Evolutionary conservation across 2,797 vertebrate genomes (phyloP).

Genomic region (Hozukius guyotensis): DNA sequence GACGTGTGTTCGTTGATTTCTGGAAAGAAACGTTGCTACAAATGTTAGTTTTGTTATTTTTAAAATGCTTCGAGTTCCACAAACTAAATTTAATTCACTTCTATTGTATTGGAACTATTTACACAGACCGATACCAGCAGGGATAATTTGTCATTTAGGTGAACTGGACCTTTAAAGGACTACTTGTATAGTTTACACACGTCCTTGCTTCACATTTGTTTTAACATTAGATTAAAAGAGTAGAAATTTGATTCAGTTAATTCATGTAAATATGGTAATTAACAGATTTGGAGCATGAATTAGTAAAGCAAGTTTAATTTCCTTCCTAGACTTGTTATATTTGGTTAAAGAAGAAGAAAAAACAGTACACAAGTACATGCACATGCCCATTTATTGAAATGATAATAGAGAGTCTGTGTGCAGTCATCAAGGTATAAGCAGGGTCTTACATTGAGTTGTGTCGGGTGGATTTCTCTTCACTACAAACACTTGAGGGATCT

Average conservation of each 20-base stretch:
- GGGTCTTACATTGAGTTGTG: constrained; percentile 46
- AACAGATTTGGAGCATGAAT: no score
- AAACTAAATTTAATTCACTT: no score
- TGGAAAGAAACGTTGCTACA: no score
- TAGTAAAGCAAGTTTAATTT: no score
- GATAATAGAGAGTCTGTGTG: constrained; percentile 57
- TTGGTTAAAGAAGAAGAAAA: not conserved
- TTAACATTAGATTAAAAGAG: not conserved
- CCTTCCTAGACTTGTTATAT: not conserved
- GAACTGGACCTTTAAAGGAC: not conserved
- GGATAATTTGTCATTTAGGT: not conserved
- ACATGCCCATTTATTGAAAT: constrained; percentile 81
- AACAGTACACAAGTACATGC: constrained; percentile 63
- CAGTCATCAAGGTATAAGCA: constrained; percentile 49
- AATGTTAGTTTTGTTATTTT: no score
- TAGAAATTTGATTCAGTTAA: not conserved
- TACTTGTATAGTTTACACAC: not conserved
- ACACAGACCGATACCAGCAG: no score
- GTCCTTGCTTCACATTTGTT: not conserved
- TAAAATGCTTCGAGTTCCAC: no score
- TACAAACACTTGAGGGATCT: constrained; percentile 20
- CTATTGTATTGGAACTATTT: no score
- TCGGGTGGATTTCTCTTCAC: constrained; percentile 28
- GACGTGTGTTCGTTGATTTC: no score
- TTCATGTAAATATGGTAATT: no score